Evolutionary conservation across 2,888 invertebrate genomes (phyloP), one percentile per base, ranked within the genome.

Genomic region (Boloria euphrosyne): DNA sequence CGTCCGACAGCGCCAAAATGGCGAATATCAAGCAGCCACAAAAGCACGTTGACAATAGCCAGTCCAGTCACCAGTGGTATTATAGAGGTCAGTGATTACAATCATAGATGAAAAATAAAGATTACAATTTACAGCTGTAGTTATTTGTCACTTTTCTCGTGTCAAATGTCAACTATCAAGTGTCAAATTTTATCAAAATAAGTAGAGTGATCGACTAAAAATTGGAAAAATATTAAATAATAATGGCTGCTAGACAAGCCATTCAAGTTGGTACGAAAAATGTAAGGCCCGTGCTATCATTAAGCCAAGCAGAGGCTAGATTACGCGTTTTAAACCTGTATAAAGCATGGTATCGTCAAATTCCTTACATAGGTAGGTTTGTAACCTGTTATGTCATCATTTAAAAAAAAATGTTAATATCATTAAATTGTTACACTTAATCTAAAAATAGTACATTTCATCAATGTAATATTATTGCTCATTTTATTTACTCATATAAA

Each of bases 321-420:
- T 93, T 94, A 80, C 94, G 98, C 84, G 98, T 97, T 1, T 82
- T 98, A 10, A 96, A 95, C 85, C 93, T 99, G 65, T 99, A 98
- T 87, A 97, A 96, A 91, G 96, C 98, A 65, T 99, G 98, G 98
- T 97, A 96, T 87, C 95, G 98, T 73, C 97, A 98, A 88, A 93
- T 98, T 69, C 98, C 98, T 7, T 95, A 95, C 83, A 93, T 98
- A 79, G 95, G 98, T 98, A 79, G 95, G 98, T 98, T 93, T 93
- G 95, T 93, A 76, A 66, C 74, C 75, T 87, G 83, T 91, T 90
- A 91, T 91, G 90, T 90, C 90, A 91, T 90, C 86, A 78, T 53
- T 63, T 59, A 17, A 22, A 54, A 57, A 52, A 46, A 31, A 53
- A 59, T 58, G 16, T 6, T 47, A 46, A 14, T 31, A n/a, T 7